These are phyloP conservation scores for Timema cristinae DNA, from an alignment of 2,888 invertebrate genomes.

Conservation along the genomic window DNA sequence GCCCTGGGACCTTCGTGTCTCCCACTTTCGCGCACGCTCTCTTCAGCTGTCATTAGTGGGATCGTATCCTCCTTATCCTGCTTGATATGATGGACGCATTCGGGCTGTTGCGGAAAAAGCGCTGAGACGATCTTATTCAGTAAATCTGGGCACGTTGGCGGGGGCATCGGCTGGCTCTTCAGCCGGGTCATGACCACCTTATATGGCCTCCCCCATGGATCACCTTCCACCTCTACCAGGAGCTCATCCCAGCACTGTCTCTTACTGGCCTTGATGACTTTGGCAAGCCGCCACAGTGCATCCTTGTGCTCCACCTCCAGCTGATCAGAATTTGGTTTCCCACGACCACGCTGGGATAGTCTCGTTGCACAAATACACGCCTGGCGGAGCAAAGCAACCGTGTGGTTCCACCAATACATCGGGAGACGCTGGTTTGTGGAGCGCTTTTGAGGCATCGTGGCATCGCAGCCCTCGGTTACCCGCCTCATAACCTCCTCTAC, in stretches of 20 bases:
- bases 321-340: background rate
- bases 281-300: background rate
- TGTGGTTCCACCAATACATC: constrained; percentile 4
- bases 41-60: no score
- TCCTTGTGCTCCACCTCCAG: background rate
- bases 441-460: background rate
- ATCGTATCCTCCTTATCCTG: background rate
- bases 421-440: background rate
- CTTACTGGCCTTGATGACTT: background rate
- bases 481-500: background rate
- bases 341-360: background rate
- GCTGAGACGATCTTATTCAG: background rate
- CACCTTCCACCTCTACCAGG: background rate
- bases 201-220: constrained; percentile 4
- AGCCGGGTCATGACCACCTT: background rate
- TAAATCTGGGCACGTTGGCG: background rate
- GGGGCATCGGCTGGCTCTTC: constrained; percentile 7
- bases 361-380: background rate
- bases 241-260: constrained; percentile 2
- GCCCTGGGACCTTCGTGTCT: no score
- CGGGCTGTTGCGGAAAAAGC: background rate
- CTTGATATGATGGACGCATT: background rate
- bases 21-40: no score
- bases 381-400: background rate
- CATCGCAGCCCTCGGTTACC: background rate